Evolutionary conservation across 2,888 invertebrate genomes (phyloP), one percentile per base, ranked within the genome.

Genomic region (Hetaerina titia): DNA sequence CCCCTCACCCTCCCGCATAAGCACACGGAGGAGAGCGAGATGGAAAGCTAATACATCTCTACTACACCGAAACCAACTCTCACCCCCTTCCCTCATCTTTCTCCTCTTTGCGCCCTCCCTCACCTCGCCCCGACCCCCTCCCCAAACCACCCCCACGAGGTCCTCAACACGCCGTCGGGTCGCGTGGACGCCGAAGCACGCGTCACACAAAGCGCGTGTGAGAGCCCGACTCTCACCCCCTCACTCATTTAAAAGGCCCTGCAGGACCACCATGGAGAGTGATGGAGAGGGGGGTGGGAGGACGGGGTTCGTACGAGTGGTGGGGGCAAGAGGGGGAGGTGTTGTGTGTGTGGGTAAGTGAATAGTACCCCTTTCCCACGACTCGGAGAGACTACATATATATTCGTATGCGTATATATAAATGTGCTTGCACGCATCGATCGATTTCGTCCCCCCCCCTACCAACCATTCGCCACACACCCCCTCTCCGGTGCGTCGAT

Each of bases 291-390:
- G n/a, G n/a, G n/a, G 22, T 19, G 13, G 69, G 19, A 7, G n/a
- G n/a, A 69, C 22, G n/a, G n/a, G 60, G 63, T 31, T 25, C 31
- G 15, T 7, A 31, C 11, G 31, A 25, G 92, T 56, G 11, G 56
- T 74, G 56, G n/a, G 45, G 56, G 92, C 69, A 45, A 57, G 4
- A 19, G 89, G 22, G 56, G 56, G 89, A 17, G 89, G 31, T 7
- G 89, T n/a, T n/a, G n/a, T 56, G 45, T 69, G 64, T 92, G 74
- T 92, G 92, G 92, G 92, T 92, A 92, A 92, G 92, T n/a, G 92
- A 92, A 69, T 69, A 22, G 92, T n/a, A 92, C 92, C 92, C 92
- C 69, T 92, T 92, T 92, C 92, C 92, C 92, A 92, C 92, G 92
- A 69, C 11, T 57, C 64, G 17, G 69, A 31, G 69, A 19, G 45